Evolutionary conservation across 2,797 vertebrate genomes (phyloP).

Genomic region (Scarus forsteni): DNA sequence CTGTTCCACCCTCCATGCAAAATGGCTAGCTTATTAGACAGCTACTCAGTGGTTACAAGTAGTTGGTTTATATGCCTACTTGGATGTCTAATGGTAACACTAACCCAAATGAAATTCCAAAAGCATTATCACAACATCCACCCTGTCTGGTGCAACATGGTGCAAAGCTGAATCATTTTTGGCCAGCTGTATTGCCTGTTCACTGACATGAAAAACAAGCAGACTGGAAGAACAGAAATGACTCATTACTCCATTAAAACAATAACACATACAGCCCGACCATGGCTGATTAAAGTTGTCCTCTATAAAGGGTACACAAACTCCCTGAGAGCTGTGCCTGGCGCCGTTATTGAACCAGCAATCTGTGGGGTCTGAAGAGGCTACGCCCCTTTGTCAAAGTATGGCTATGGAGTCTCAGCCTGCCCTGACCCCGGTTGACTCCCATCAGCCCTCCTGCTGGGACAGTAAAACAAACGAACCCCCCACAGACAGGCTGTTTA

Average conservation of each 20-base stretch:
- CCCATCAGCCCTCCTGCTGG: slow-evolving; percentile 78
- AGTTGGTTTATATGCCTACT: too few species aligned
- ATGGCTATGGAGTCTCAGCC: slow-evolving; percentile 70
- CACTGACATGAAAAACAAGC: slow-evolving; percentile 44
- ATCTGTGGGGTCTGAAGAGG: slow-evolving; percentile 81
- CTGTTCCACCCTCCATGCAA: too few species aligned
- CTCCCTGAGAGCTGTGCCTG: slow-evolving; percentile 52
- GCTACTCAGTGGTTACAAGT: too few species aligned
- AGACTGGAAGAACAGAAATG: slow-evolving; percentile 29
- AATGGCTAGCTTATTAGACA: too few species aligned
- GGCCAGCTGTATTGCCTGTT: slow-evolving; percentile 15
- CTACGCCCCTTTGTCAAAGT: slow-evolving; percentile 76
- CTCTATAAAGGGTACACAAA: slow-evolving; percentile 74
- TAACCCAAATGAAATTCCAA: too few species aligned
- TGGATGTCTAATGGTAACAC: too few species aligned
- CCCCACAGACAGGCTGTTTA: slow-evolving; percentile 79
- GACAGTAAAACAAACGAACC: slow-evolving; percentile 84
- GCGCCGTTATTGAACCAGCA: slow-evolving; percentile 75
- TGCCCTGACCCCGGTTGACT: slow-evolving; percentile 82
- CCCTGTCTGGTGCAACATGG: too few species aligned
- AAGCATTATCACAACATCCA: too few species aligned
- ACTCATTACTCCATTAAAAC: slow-evolving; percentile 62
- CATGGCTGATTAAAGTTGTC: slow-evolving; percentile 75
- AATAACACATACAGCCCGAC: slow-evolving; percentile 64
- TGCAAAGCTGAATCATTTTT: slow-evolving; percentile 10